These are phyloP conservation scores for Ptycholaimellus sp. DNA, from an alignment of 2,888 invertebrate genomes.

Conservation along the genomic window DNA sequence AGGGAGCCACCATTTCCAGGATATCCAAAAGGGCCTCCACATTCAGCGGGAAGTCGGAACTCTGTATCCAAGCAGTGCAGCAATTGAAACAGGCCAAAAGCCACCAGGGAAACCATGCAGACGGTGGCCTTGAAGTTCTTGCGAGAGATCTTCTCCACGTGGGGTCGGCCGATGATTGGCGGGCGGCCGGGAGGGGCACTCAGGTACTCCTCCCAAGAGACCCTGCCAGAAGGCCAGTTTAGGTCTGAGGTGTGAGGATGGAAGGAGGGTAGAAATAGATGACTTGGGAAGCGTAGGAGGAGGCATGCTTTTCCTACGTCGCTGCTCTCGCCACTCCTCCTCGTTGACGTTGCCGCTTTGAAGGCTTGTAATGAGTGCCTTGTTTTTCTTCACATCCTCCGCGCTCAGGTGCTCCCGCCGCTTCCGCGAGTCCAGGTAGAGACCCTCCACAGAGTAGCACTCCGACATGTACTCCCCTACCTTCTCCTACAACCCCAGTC, in stretches of 20 bases:
- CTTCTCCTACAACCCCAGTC: conserved; percentile 50
- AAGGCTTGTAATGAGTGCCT: conserved; percentile 64
- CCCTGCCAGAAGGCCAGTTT: no score
- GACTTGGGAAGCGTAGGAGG: no score
- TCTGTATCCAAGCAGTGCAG: no score
- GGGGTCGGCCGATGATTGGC: conserved; percentile 53
- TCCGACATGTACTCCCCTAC: conserved; percentile 80
- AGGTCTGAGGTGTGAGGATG: no score
- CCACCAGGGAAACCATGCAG: conserved; percentile 53
- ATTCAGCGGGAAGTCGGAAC: conserved; percentile 77
- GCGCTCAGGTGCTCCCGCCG: conserved; percentile 76
- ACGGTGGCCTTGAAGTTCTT: conserved; percentile 86
- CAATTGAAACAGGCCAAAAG: no score
- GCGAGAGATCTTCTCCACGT: conserved; percentile 68
- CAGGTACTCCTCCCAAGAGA: conserved; percentile 71
- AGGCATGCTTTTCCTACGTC: no score
- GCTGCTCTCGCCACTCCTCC: no score
- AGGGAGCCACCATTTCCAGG: conserved; percentile 87
- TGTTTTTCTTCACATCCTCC: conserved; percentile 88
- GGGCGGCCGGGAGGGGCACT: conserved; percentile 44
- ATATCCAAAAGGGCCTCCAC: conserved; percentile 72
- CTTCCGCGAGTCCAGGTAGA: conserved; percentile 72
- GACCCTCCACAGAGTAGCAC: conserved; percentile 58
- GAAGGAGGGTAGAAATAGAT: no score
- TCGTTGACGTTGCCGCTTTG: conserved; percentile 49